These are phyloP conservation scores for Phengaris alcon DNA, from an alignment of 2,888 invertebrate species.

Conservation along the genomic window DNA sequence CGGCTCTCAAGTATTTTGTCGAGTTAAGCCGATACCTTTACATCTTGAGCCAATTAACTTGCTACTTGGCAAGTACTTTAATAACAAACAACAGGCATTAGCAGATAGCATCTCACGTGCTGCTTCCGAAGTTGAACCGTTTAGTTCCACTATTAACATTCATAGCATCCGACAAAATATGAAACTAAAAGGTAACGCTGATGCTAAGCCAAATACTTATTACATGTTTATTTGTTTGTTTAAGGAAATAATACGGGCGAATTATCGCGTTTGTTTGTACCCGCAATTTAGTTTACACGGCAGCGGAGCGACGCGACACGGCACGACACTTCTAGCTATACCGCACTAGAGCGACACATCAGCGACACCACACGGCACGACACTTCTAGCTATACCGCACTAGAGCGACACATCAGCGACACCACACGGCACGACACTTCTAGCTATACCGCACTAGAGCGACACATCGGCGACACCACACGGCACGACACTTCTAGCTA, in stretches of 20 bases:
- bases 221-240: conserved; percentile 7
- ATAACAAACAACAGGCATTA: conserved; percentile 44
- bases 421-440: too few species aligned
- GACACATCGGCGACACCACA: too few species aligned
- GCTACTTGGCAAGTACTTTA: conserved; percentile 34
- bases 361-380: too few species aligned
- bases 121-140: conserved; percentile 58
- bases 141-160: conserved; percentile 64
- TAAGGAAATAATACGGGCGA: neutral
- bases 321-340: too few species aligned
- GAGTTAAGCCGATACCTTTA: conserved; percentile 24
- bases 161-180: conserved; percentile 38
- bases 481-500: too few species aligned
- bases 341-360: too few species aligned
- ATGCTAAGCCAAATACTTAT: neutral
- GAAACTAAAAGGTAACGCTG: conserved; percentile 12
- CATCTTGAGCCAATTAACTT: conserved; percentile 27
- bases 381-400: too few species aligned
- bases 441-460: too few species aligned
- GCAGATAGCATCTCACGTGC: conserved; percentile 46
- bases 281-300: too few species aligned
- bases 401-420: too few species aligned
- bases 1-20: neutral
- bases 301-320: too few species aligned
- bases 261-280: neutral